These are phyloP conservation scores for Argynnis bischoffii DNA, from an alignment of 2,888 invertebrate species.

Conservation along the genomic window DNA sequence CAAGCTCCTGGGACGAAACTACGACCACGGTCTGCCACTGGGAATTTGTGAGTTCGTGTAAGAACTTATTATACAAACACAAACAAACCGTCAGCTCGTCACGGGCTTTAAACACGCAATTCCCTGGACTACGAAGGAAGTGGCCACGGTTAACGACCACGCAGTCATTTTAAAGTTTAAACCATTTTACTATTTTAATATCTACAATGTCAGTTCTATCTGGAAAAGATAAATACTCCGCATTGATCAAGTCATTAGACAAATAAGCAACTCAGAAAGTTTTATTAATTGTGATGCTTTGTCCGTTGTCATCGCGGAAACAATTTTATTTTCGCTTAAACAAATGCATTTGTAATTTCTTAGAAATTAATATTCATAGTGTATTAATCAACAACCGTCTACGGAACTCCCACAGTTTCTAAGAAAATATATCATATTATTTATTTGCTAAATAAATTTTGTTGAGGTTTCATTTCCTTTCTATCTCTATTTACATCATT, in stretches of 20 bases:
- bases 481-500: too few species aligned
- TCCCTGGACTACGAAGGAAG: conserved; percentile 44
- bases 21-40: conserved; percentile 46
- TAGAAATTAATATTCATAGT: conserved; percentile 19
- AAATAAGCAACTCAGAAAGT: conserved; percentile 14
- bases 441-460: not conserved
- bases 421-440: conserved; percentile 4
- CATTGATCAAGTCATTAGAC: conserved; percentile 17
- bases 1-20: conserved; percentile 54
- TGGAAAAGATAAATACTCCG: not conserved
- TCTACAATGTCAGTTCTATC: not conserved
- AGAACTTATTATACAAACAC: conserved; percentile 43
- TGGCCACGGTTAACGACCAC: conserved; percentile 18
- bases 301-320: conserved; percentile 18
- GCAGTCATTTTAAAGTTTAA: not conserved
- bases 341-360: conserved; percentile 13
- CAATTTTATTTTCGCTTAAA: conserved; percentile 17
- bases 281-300: conserved; percentile 21
- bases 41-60: conserved; percentile 54
- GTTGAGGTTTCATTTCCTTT: not conserved
- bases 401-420: conserved; percentile 8
- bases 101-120: conserved; percentile 50
- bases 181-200: not conserved
- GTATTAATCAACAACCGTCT: conserved; percentile 17
- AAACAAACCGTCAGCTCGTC: conserved; percentile 39